A percentile compares a stretch with the other conserved stretches of the same genome.
Conservation (phyloP, 2,797 vertebrate species). For the Gephyroberyx darwinii region DNA sequence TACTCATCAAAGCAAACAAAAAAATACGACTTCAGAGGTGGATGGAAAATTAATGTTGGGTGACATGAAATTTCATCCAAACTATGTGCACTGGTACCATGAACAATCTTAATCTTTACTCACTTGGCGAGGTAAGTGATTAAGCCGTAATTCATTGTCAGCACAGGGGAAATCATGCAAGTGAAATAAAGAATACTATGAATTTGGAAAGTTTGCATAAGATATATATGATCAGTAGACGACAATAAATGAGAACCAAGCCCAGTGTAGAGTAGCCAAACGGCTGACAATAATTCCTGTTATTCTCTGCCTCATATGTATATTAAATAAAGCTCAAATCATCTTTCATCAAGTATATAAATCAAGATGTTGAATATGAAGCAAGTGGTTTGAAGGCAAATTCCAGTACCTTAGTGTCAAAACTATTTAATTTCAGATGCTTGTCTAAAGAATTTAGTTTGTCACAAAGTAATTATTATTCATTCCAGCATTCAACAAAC, state of each 20-base stretch:
- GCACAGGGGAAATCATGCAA: not conserved
- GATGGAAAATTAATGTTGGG: slow-evolving; percentile 3
- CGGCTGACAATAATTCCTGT: not conserved
- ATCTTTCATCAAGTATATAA: slow-evolving; percentile 36
- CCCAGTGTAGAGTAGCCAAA: slow-evolving; percentile 32
- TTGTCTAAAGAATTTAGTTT: slow-evolving; percentile 44
- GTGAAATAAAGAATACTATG: not conserved
- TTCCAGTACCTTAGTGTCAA: slow-evolving; percentile 64
- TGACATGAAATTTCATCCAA: not conserved
- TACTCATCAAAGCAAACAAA: not conserved
- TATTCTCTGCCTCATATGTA: slow-evolving; percentile 1
- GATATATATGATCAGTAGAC: slow-evolving; percentile 7
- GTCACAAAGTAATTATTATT: slow-evolving; percentile 16
- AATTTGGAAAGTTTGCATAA: slow-evolving; percentile 22
- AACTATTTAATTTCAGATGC: slow-evolving; percentile 54
- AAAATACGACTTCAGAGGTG: slow-evolving; percentile 26
- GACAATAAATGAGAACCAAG: slow-evolving; percentile 34
- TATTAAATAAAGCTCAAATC: slow-evolving; percentile 53
- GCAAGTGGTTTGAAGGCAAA: slow-evolving; percentile 26
- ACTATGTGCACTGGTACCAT: slow-evolving; percentile 3
- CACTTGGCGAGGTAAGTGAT: slow-evolving; percentile 9
- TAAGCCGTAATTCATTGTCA: not conserved
- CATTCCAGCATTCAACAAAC: slow-evolving; percentile 33
- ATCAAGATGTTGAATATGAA: slow-evolving; percentile 34
- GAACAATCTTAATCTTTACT: not conserved